Conservation (phyloP, 1,140 invertebrate species). For the Homalodisca vitripennis region DNA sequence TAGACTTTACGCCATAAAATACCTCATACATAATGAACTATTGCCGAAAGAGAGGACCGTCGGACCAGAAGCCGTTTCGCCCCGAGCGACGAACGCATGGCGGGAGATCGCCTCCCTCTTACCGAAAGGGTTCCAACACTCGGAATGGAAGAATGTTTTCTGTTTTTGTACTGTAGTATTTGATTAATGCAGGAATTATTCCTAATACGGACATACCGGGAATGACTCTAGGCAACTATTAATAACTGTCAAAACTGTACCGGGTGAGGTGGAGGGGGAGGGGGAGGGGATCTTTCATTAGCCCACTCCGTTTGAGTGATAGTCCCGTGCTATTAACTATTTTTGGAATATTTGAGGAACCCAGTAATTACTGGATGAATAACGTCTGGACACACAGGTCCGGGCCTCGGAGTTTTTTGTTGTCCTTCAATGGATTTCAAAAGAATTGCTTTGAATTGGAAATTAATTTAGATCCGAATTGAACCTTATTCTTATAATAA, state of each 20-base stretch:
- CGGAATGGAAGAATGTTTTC: slow-evolving; percentile 12
- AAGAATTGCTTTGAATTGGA: too few relatives aligned
- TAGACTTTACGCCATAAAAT: too few relatives aligned
- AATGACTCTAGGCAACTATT: slow-evolving; percentile 20
- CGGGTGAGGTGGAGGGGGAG: too few relatives aligned
- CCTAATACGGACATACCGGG: slow-evolving; percentile 17
- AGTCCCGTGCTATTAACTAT: slow-evolving; percentile 17
- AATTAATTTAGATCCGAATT: too few relatives aligned
- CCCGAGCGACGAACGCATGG: too few relatives aligned
- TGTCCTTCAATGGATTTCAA: too few relatives aligned
- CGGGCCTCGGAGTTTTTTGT: not conserved
- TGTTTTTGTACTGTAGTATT: slow-evolving; percentile 14
- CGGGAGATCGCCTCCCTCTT: too few relatives aligned
- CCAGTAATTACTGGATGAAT: slow-evolving; percentile 11
- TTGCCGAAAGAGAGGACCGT: too few relatives aligned
- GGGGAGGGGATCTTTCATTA: slow-evolving; percentile 14
- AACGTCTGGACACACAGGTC: too few relatives aligned
- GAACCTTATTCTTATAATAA: too few relatives aligned
- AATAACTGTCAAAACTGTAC: slow-evolving; percentile 21
- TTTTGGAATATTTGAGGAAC: slow-evolving; percentile 16
- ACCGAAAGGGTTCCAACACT: not conserved
- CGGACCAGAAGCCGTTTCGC: too few relatives aligned
- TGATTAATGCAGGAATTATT: slow-evolving; percentile 25
- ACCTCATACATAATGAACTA: too few relatives aligned
- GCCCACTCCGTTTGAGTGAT: slow-evolving; percentile 3